Conservation (phyloP, 1,140 invertebrate genomes). For the Anthonomus grandis region DNA sequence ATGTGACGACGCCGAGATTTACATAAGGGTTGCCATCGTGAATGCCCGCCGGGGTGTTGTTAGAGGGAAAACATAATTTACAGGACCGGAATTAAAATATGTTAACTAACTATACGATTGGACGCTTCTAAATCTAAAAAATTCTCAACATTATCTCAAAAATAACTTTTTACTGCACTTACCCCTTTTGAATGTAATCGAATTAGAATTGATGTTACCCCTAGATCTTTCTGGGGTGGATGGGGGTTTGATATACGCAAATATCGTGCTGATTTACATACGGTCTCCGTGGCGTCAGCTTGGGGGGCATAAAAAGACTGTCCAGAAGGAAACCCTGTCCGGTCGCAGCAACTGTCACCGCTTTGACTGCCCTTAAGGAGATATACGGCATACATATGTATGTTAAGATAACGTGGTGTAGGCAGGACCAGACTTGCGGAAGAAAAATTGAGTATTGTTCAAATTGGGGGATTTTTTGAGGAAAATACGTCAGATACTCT, state of each 20-base stretch:
- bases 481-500: no score
- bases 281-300: slow-evolving; percentile 35
- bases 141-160: no score
- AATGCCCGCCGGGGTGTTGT: slow-evolving; percentile 8
- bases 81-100: slow-evolving; percentile 10
- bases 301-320: slow-evolving; percentile 37
- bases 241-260: slow-evolving; percentile 18
- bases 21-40: slow-evolving; percentile 32
- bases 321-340: slow-evolving; percentile 32
- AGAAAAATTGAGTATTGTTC: no score
- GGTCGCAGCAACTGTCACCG: slow-evolving; percentile 41
- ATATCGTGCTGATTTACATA: slow-evolving; percentile 35
- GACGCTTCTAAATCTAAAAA: no score
- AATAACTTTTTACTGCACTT: no score
- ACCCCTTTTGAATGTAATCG: no score
- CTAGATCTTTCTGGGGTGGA: no score
- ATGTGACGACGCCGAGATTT: slow-evolving; percentile 34
- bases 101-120: no score
- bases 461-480: no score
- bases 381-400: slow-evolving; percentile 43
- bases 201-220: no score
- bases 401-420: no score
- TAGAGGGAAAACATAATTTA: background rate
- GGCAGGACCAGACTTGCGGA: no score
- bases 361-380: slow-evolving; percentile 26